Base-by-base conservation (phyloP, 2,888 invertebrate species). In the Polietes domitor region DNA sequence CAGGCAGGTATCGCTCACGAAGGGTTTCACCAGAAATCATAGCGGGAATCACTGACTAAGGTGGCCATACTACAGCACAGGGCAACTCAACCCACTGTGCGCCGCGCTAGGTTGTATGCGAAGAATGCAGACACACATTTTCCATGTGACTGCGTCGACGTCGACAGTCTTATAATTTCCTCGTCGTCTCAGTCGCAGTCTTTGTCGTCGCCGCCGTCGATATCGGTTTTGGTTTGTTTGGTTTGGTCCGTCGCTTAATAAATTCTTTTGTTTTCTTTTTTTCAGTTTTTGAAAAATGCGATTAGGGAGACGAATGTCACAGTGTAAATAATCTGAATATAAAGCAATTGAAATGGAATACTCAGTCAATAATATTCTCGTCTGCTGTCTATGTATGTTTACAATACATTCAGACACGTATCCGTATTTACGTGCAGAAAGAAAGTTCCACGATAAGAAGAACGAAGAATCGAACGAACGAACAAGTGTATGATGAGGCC, bases 301-400 rank as follows among this genome's bases (percentile, higher is more conserved):
- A 61, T 61, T 61, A 61, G 28, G n/a, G 21, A 61, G 61, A 15
- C 26, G 28, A 61, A 61, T 61, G 61, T 61, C 61, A 61, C 6
- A 61, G 61, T 61, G 61, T 61, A 61, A 61, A 61, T 61, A 61
- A 28, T 61, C 61, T 17, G 61, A 61, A 61, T 61, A 28, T 28
- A 61, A 28, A 61, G 28, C 61, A 61, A 61, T 61, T 61, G 61
- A 61, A 61, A 61, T 26, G 3, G 6, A 28, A 61, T 61, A 61
- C 61, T 28, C 28, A 28, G 61, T 61, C 61, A 61, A 61, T 61
- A 61, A 28, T n/a, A n/a, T n/a, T n/a, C n/a, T n/a, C n/a, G n/a
- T n/a, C n/a, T n/a, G n/a, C n/a, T n/a, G n/a, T n/a, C n/a, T n/a
- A n/a, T n/a, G n/a, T n/a, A n/a, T n/a, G n/a, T n/a, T n/a, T n/a